Evolutionary conservation across 2,888 invertebrate species (phyloP).

Genomic region (Eristalis pertinax): DNA sequence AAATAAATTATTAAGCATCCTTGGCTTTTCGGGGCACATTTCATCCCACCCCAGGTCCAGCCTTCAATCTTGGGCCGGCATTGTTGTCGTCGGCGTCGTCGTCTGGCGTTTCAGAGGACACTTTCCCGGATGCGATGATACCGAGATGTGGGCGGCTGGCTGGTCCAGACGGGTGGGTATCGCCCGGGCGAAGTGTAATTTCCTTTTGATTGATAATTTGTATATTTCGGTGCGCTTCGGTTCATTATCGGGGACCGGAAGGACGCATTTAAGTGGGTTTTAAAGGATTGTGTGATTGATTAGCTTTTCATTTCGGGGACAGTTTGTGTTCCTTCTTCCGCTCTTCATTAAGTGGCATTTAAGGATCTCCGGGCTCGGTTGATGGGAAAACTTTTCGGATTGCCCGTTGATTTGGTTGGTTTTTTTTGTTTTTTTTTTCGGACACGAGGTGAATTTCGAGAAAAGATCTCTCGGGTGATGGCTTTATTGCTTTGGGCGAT

Average conservation of each 20-base stretch:
- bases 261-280: constrained; percentile 55
- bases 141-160: not conserved
- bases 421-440: not conserved
- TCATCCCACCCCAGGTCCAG: not conserved
- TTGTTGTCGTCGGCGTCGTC: not conserved
- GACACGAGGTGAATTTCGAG: not conserved
- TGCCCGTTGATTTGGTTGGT: not conserved
- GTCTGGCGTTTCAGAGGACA: constrained; percentile 22
- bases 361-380: not conserved
- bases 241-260: constrained; percentile 41
- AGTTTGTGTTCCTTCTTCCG: not conserved
- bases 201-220: constrained; percentile 70
- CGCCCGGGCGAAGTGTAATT: constrained; percentile 33
- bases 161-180: not conserved
- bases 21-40: constrained; percentile 34
- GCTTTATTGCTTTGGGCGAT: not conserved
- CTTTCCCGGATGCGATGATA: constrained; percentile 23
- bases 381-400: not conserved
- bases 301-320: constrained; percentile 63
- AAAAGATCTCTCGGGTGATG: too few relatives aligned
- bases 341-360: constrained; percentile 12
- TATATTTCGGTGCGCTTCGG: constrained; percentile 30
- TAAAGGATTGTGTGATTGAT: constrained; percentile 67
- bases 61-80: not conserved
- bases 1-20: constrained; percentile 68